Conservation (phyloP, 2,113 vertebrate species). For the Ammodramus savannarum region DNA sequence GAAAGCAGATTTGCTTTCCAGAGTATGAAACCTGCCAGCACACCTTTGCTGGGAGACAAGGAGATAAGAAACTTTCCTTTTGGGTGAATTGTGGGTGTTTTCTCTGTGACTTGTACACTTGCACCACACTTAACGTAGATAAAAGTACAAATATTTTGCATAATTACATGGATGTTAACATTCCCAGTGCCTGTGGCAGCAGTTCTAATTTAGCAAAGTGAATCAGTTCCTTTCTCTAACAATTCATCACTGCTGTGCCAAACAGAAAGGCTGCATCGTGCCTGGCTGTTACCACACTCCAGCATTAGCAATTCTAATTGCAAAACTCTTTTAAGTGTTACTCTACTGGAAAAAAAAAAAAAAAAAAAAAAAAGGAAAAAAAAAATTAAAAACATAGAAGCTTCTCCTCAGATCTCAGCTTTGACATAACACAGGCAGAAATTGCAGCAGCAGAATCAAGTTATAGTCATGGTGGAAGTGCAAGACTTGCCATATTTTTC, state of each 20-base stretch:
- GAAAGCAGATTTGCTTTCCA: background rate
- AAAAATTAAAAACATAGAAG: background rate
- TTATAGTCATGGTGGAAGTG: background rate
- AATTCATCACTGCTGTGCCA: slow-evolving; percentile 2
- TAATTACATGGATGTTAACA: slow-evolving; percentile 60
- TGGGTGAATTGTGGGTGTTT: slow-evolving; percentile 2
- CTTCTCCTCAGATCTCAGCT: background rate
- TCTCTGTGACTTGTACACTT: slow-evolving; percentile 32
- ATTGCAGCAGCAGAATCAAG: background rate
- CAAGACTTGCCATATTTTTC: background rate
- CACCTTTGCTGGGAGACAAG: background rate
- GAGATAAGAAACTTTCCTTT: background rate
- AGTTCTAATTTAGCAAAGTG: slow-evolving; percentile 45
- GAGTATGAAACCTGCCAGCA: background rate
- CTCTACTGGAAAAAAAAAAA: background rate
- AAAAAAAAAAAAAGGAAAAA: background rate
- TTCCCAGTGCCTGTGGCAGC: slow-evolving; percentile 3
- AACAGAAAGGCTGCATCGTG: slow-evolving; percentile 5
- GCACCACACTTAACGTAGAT: slow-evolving; percentile 42
- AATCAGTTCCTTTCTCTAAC: slow-evolving; percentile 51
- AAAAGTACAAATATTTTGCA: slow-evolving; percentile 64
- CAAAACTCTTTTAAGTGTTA: slow-evolving; percentile 12
- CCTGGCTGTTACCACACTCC: background rate
- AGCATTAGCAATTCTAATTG: slow-evolving; percentile 44
- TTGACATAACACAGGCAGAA: background rate